Conservation (phyloP, 2,797 vertebrate genomes). For the Jordanella pulchra region DNA sequence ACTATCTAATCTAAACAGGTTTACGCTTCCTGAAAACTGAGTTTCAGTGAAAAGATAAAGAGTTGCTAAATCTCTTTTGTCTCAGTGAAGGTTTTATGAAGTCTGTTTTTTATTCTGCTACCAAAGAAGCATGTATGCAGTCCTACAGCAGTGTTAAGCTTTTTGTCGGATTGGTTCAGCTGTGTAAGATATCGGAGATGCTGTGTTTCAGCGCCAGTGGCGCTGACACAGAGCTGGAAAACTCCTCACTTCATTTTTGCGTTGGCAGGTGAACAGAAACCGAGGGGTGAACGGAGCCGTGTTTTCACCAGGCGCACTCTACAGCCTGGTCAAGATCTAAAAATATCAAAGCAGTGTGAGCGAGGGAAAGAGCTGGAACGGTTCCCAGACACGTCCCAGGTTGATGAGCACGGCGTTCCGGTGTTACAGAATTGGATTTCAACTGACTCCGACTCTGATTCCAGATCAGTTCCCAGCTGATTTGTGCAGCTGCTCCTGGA, state of each 20-base stretch:
- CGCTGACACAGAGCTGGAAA: constrained; percentile 30
- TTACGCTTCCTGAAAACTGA: too few species aligned
- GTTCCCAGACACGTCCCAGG: constrained; percentile 67
- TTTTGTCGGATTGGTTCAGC: constrained; percentile 2
- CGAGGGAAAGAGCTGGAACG: constrained; percentile 51
- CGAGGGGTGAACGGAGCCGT: constrained; percentile 40
- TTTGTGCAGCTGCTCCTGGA: constrained; percentile 57
- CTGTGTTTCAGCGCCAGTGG: constrained; percentile 31
- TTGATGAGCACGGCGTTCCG: constrained; percentile 60
- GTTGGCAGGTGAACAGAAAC: constrained; percentile 61
- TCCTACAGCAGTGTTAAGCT: not conserved
- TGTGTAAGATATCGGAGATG: constrained; percentile 27
- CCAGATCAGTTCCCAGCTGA: constrained; percentile 56
- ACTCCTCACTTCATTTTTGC: constrained; percentile 34
- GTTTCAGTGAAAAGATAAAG: not conserved
- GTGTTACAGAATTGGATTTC: constrained; percentile 60
- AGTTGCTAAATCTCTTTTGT: not conserved
- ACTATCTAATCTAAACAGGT: too few species aligned
- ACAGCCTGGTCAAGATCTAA: constrained; percentile 55
- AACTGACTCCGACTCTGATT: constrained; percentile 57
- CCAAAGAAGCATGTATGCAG: constrained; percentile 7
- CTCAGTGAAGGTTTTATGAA: not conserved
- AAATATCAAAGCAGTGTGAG: constrained; percentile 57
- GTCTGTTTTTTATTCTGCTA: not conserved
- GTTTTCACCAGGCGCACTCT: constrained; percentile 55